Conservation (phyloP, 1,140 invertebrate genomes). For the Pseudomyrmex concolor region DNA sequence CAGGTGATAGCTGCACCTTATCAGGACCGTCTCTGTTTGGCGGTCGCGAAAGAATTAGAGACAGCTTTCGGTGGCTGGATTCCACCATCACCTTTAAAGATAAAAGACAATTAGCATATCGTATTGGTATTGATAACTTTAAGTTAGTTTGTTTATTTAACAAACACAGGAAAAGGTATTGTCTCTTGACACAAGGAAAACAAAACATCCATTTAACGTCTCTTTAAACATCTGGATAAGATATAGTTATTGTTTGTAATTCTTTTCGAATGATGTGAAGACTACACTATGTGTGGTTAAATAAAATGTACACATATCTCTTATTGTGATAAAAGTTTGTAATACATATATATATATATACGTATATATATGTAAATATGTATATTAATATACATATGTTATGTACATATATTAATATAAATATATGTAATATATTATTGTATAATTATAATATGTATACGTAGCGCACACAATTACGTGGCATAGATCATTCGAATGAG, state of each 20-base stretch:
- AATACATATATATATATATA: background rate
- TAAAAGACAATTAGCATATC: background rate
- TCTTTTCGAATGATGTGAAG: no score
- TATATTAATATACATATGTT: background rate
- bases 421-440: background rate
- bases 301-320: background rate
- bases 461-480: background rate
- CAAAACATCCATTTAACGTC: no score
- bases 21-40: slow-evolving; percentile 91
- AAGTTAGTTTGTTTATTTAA: no score
- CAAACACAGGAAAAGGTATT: no score
- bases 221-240: no score
- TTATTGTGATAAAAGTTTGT: background rate
- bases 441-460: background rate
- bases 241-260: no score
- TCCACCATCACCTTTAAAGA: slow-evolving; percentile 66
- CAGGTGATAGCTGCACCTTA: slow-evolving; percentile 87
- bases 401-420: slow-evolving; percentile 4
- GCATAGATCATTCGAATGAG: slow-evolving; percentile 10
- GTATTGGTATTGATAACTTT: no score
- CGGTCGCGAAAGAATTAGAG: slow-evolving; percentile 92
- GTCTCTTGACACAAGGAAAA: no score
- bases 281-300: background rate
- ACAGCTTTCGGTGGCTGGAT: slow-evolving; percentile 92
- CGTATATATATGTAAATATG: slow-evolving; percentile 26